phyloP scores from a whole-genome alignment of 2,797 vertebrate genomes.

The Trichosurus vulpecula region DNA sequence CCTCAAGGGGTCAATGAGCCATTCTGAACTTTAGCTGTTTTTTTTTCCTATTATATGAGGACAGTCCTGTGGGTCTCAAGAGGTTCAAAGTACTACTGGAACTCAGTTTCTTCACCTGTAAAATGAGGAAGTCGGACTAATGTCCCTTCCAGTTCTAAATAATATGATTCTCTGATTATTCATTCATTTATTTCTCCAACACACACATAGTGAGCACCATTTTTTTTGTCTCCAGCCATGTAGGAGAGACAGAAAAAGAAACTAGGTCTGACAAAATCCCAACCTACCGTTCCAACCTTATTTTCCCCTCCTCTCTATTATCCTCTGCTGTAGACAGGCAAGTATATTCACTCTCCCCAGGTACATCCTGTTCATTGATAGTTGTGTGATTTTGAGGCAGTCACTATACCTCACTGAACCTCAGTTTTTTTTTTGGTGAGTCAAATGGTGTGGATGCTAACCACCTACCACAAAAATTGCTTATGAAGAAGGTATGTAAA shows the following conservation, averaged over 20 bases:
- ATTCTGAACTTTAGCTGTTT: background rate
- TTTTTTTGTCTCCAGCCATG: background rate
- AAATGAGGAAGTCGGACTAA: background rate
- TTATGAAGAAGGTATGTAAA: background rate
- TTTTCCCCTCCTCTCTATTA: background rate
- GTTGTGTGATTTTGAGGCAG: background rate
- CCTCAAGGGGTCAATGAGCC: background rate
- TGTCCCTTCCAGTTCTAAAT: background rate
- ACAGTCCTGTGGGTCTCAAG: background rate
- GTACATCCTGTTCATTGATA: background rate
- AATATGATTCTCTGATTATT: background rate
- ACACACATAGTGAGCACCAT: background rate
- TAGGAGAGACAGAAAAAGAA: background rate
- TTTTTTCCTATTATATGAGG: background rate
- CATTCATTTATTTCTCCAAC: constrained; percentile 2
- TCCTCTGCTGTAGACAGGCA: background rate
- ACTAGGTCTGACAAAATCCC: background rate
- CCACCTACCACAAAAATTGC: background rate
- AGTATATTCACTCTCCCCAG: background rate
- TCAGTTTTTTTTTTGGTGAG: background rate
- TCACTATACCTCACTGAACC: background rate
- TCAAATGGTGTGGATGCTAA: background rate
- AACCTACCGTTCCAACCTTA: too few relatives aligned
- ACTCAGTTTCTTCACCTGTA: background rate
- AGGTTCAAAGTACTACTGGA: background rate